Conservation (phyloP, 2,797 vertebrate genomes). For the Neosilurus hyrtlii region DNA sequence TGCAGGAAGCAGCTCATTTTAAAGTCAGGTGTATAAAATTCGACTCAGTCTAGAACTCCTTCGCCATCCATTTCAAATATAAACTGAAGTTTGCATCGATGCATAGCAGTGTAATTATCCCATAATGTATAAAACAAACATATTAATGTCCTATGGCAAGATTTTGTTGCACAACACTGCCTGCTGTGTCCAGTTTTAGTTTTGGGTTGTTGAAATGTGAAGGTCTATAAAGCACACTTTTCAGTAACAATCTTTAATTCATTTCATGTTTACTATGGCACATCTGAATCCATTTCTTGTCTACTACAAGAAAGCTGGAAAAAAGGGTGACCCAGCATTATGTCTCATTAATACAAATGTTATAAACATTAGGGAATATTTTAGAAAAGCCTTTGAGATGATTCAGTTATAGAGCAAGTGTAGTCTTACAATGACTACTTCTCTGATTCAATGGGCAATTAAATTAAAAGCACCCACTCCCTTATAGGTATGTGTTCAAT, state of each 20-base stretch:
- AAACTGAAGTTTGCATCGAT: constrained; percentile 68
- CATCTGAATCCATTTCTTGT: constrained; percentile 28
- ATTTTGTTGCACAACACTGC: background rate
- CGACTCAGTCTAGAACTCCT: constrained; percentile 69
- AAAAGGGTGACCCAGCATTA: constrained; percentile 27
- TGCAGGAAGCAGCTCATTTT: constrained; percentile 70
- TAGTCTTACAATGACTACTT: constrained; percentile 22
- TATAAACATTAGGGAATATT: constrained; percentile 49
- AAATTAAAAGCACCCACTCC: constrained; percentile 34
- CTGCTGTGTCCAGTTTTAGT: constrained; percentile 13
- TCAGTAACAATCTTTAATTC: constrained; percentile 3
- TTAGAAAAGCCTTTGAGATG: constrained; percentile 42
- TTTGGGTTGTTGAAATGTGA: constrained; percentile 27
- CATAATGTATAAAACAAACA: constrained; percentile 70
- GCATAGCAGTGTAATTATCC: constrained; percentile 71
- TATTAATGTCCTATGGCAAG: constrained; percentile 43
- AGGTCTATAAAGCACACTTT: constrained; percentile 1
- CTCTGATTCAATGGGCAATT: constrained; percentile 34
- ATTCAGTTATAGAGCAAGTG: constrained; percentile 27
- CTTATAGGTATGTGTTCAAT: too few relatives aligned
- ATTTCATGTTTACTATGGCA: constrained; percentile 32
- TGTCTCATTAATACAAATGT: constrained; percentile 51
- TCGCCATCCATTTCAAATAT: constrained; percentile 69
- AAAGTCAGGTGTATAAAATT: constrained; percentile 67
- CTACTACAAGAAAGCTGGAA: constrained; percentile 26